Conservation (phyloP, 2,888 invertebrate genomes). For the Colostygia pectinataria region DNA sequence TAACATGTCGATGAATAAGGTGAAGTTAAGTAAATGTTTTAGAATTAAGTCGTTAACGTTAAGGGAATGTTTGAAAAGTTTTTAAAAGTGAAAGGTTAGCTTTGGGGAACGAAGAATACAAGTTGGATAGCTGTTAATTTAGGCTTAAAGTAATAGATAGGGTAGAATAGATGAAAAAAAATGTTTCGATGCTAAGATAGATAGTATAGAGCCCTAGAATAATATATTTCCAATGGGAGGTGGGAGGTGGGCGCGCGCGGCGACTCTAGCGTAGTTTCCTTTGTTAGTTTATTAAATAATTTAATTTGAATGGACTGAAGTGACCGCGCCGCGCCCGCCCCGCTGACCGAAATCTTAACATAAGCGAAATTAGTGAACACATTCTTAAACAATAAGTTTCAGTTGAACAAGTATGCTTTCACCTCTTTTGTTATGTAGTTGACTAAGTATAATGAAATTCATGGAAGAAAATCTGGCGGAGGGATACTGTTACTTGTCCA, state of each 20-base stretch:
- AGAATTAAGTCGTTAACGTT: slow-evolving; percentile 73
- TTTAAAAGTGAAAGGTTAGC: slow-evolving; percentile 65
- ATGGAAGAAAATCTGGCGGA: slow-evolving; percentile 70
- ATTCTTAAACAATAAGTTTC: slow-evolving; percentile 73
- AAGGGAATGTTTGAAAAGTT: slow-evolving; percentile 72
- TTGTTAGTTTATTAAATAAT: slow-evolving; percentile 82
- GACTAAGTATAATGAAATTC: slow-evolving; percentile 79
- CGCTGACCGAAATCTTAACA: slow-evolving; percentile 38
- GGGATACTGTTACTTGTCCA: slow-evolving; percentile 81
- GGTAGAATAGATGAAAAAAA: slow-evolving; percentile 71
- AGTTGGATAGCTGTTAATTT: slow-evolving; percentile 70
- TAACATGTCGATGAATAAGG: slow-evolving; percentile 72
- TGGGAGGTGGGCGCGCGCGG: slow-evolving; percentile 51
- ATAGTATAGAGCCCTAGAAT: slow-evolving; percentile 75
- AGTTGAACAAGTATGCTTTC: slow-evolving; percentile 80
- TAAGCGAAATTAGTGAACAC: slow-evolving; percentile 74
- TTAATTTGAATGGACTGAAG: slow-evolving; percentile 82
- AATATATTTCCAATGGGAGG: slow-evolving; percentile 59
- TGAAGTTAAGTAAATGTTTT: slow-evolving; percentile 79
- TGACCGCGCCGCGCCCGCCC: slow-evolving; percentile 54
- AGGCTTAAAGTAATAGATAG: slow-evolving; percentile 78
- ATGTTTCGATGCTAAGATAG: slow-evolving; percentile 80
- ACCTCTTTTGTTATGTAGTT: slow-evolving; percentile 82
- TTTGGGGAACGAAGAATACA: slow-evolving; percentile 61
- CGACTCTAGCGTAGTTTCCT: slow-evolving; percentile 77